These are phyloP conservation scores for Malthinus flaveolus DNA, from an alignment of 2,888 invertebrate genomes.

Conservation along the genomic window DNA sequence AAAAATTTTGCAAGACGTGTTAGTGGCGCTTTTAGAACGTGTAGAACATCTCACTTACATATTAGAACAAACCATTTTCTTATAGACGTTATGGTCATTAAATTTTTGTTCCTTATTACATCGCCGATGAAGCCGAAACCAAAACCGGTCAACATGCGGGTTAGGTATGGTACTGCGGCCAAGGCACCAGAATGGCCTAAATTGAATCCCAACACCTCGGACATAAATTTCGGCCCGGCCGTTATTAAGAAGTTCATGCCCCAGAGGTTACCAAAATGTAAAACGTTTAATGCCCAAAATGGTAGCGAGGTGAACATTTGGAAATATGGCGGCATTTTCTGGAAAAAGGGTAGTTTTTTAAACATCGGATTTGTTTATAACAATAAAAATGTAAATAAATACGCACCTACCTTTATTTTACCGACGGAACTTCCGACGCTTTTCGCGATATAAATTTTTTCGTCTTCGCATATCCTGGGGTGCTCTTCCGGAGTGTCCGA, in stretches of 20 bases:
- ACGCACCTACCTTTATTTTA: slow-evolving; percentile 40
- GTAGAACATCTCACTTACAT: slow-evolving; percentile 54
- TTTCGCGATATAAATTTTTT: slow-evolving; percentile 58
- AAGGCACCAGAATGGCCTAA: slow-evolving; percentile 71
- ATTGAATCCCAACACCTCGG: slow-evolving; percentile 72
- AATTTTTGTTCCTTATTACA: slow-evolving; percentile 57
- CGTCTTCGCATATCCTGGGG: slow-evolving; percentile 57
- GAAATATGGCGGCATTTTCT: slow-evolving; percentile 69
- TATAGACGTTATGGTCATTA: slow-evolving; percentile 60
- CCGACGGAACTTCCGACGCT: slow-evolving; percentile 62
- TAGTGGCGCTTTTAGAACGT: neutral
- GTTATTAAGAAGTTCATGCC: slow-evolving; percentile 76
- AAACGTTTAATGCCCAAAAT: slow-evolving; percentile 66
- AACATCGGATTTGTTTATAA: neutral
- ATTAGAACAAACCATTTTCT: slow-evolving; percentile 69
- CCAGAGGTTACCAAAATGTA: slow-evolving; percentile 79
- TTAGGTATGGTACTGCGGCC: slow-evolving; percentile 72
- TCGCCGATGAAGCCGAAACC: slow-evolving; percentile 74
- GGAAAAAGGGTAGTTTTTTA: slow-evolving; percentile 45
- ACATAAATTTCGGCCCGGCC: slow-evolving; percentile 75
- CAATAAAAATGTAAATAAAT: neutral
- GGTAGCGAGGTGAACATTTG: slow-evolving; percentile 67
- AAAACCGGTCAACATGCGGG: slow-evolving; percentile 68
- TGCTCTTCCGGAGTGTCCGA: slow-evolving; percentile 60
- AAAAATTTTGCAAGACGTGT: slow-evolving; percentile 27